A percentile compares a stretch with the other conserved stretches of the same genome.
These are phyloP conservation scores for Craniophora ligustri DNA, from an alignment of 2,888 invertebrate species.

Conservation along the genomic window DNA sequence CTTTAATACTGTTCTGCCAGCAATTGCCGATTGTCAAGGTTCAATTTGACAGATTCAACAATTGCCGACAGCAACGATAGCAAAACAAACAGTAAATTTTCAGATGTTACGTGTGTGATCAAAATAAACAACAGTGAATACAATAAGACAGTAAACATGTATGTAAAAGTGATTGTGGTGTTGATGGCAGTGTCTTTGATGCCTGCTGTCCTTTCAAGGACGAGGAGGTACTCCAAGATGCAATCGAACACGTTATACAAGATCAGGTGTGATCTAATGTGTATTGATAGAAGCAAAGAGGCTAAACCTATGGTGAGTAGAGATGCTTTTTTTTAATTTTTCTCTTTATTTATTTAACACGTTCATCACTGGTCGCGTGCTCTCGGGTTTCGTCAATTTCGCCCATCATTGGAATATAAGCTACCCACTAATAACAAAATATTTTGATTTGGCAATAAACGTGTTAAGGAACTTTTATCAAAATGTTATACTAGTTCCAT, in stretches of 20 bases:
- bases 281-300: conserved; percentile 80
- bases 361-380: too few relatives aligned
- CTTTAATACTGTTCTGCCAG: too few relatives aligned
- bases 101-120: conserved; percentile 40
- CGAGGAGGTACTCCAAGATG: conserved; percentile 75
- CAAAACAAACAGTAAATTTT: conserved; percentile 13
- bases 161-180: conserved; percentile 66
- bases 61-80: too few relatives aligned
- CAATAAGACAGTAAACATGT: conserved; percentile 60
- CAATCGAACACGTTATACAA: conserved; percentile 87
- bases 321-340: neutral
- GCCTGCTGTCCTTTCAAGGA: conserved; percentile 67
- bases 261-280: conserved; percentile 89
- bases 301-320: conserved; percentile 74
- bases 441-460: too few relatives aligned
- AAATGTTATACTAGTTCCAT: too few relatives aligned
- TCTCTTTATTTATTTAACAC: too few relatives aligned
- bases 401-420: too few relatives aligned
- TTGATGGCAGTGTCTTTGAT: conserved; percentile 64
- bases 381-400: too few relatives aligned
- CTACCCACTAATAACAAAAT: too few relatives aligned
- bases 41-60: too few relatives aligned
- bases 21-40: too few relatives aligned
- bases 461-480: too few relatives aligned
- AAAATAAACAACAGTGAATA: conserved; percentile 18